A percentile compares a stretch with the other conserved stretches of the same genome.
These are phyloP conservation scores for Blastobasis adustella DNA, from an alignment of 2,888 invertebrate species.

Conservation along the genomic window DNA sequence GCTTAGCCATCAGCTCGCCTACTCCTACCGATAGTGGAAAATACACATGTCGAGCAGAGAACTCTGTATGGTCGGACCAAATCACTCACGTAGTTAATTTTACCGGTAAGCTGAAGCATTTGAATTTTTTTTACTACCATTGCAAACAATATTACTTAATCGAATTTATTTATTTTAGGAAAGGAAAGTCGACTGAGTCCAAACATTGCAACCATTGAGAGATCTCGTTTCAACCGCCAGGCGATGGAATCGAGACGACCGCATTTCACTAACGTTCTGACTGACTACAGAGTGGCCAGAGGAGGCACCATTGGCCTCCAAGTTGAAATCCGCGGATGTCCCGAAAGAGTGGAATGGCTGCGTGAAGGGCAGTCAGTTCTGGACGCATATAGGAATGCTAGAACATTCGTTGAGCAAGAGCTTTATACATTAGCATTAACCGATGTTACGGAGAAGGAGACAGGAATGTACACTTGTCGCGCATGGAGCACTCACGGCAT, in stretches of 20 bases:
- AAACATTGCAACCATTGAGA: constrained; percentile 46
- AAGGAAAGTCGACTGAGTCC: constrained; percentile 41
- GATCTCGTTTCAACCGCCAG: constrained; percentile 45
- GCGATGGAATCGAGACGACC: constrained; percentile 75
- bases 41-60: constrained; percentile 85
- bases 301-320: constrained; percentile 89
- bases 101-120: constrained; percentile 57
- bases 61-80: constrained; percentile 82
- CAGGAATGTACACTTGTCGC: constrained; percentile 85
- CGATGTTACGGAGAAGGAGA: constrained; percentile 82
- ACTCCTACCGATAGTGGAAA: constrained; percentile 81
- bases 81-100: constrained; percentile 83
- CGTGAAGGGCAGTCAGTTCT: constrained; percentile 76
- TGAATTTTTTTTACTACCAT: background rate
- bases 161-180: constrained; percentile 31
- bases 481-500: constrained; percentile 84
- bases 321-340: constrained; percentile 83
- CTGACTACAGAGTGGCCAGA: constrained; percentile 81
- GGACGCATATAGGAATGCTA: constrained; percentile 76
- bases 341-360: constrained; percentile 86
- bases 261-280: constrained; percentile 79
- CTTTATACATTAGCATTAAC: constrained; percentile 84
- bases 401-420: constrained; percentile 78
- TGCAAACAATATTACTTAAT: background rate
- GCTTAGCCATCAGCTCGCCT: constrained; percentile 79